Evolutionary conservation across 2,797 vertebrate genomes (phyloP).

Genomic region (Falco concolor): DNA sequence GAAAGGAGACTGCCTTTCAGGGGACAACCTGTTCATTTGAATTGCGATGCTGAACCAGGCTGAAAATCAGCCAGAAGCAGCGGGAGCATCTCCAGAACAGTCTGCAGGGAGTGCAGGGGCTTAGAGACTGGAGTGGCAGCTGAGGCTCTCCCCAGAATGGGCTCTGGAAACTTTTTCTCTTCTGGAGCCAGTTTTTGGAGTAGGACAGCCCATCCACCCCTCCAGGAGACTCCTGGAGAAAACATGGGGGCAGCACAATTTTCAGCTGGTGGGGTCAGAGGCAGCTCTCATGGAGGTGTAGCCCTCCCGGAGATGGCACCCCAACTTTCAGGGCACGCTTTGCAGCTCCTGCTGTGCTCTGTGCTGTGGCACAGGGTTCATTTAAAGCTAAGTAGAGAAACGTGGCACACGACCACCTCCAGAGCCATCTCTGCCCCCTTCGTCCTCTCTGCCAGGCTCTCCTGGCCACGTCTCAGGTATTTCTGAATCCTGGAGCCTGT

Average conservation of each 20-base stretch:
- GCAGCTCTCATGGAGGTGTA: background rate
- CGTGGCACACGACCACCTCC: fast-evolving
- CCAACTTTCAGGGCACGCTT: background rate
- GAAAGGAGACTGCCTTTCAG: no score
- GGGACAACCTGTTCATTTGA: fast-evolving
- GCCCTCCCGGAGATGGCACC: background rate
- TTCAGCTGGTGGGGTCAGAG: background rate
- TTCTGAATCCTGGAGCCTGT: background rate
- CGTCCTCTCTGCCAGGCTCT: background rate
- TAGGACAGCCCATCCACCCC: no score
- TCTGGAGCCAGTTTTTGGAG: background rate
- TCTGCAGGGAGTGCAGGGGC: background rate
- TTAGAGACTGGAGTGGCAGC: background rate
- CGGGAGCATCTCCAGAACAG: background rate
- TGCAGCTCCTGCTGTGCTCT: background rate
- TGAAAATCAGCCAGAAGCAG: background rate
- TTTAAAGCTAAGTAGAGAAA: background rate
- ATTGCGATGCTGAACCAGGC: background rate
- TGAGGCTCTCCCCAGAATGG: background rate
- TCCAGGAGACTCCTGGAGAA: background rate
- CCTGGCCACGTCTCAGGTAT: background rate
- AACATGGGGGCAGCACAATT: fast-evolving
- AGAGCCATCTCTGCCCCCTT: background rate
- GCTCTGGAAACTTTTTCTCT: background rate
- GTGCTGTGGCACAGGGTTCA: fast-evolving